Base-by-base conservation (phyloP, 1,140 invertebrate species). In the Drosophila gunungcola region DNA sequence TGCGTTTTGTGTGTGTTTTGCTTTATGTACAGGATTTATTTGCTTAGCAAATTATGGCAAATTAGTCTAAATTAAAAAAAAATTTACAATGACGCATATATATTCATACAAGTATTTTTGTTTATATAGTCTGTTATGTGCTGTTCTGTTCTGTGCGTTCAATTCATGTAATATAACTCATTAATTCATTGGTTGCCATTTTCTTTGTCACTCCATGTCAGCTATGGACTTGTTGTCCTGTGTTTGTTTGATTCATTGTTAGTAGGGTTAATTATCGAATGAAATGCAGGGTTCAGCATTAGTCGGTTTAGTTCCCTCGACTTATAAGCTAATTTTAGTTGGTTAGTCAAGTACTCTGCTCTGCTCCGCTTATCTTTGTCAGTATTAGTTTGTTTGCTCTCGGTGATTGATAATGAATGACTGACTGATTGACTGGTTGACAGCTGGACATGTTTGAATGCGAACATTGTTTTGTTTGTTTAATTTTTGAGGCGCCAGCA, bases 41-140 rank as follows among this genome's bases (percentile, higher is more conserved):
- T 90, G 86, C 86, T 90, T 76, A 82, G 86, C 86, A 90, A 90
- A 90, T 90, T 90, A 90, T 90, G 86, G 86, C 86, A 90, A 72
- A 88, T 81, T 81, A 89, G 57, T 90, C 84, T 89, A 88, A 53
- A 79, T 63, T 79, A 69, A 82, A 56, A 61, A 73, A 69, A 53
- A 57, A 65, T 34, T 38, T 78, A 73, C 58, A 76, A 48, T 53
- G n/a, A 54, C 32, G 49, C 16, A 21, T 49, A 70, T 21, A 29
- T 68, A 36, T 69, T 32, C 27, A 51, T 52, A 48, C n/a, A 25
- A 29, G 13, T 58, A 42, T 67, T 34, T 38, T n/a, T 43, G 13
- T 60, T 41, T 53, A 43, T 51, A 32, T 29, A 60, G 48, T 70
- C n/a, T 70, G 43, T 65, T 45, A 4, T 21, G 16, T 21, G 1